Conservation (phyloP, 2,888 invertebrate genomes). For the Morpho helenor region DNA sequence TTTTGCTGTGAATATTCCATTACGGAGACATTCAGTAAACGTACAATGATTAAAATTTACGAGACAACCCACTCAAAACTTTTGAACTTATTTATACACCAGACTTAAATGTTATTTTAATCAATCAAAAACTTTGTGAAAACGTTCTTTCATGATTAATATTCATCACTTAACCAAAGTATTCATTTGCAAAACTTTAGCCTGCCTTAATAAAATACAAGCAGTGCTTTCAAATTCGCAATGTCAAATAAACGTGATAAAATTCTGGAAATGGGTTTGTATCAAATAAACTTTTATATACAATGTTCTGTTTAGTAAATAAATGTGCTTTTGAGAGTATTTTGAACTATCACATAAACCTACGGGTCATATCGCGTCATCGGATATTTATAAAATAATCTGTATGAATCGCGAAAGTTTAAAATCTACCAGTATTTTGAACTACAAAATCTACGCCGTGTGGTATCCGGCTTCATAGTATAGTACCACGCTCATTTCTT, state of each 20-base stretch:
- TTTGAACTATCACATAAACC: too few relatives aligned
- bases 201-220: conserved; percentile 12
- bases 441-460: too few relatives aligned
- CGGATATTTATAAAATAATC: too few relatives aligned
- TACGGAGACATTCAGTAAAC: not conserved
- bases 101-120: conserved; percentile 22
- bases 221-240: conserved; percentile 12
- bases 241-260: conserved; percentile 10
- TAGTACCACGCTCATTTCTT: too few relatives aligned
- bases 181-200: conserved; percentile 23
- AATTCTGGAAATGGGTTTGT: conserved; percentile 3
- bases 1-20: not conserved
- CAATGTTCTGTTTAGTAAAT: too few relatives aligned
- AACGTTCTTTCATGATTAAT: conserved; percentile 28
- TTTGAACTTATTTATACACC: conserved; percentile 12
- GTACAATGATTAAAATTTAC: conserved; percentile 10
- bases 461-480: too few relatives aligned
- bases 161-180: conserved; percentile 26
- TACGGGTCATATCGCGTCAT: too few relatives aligned
- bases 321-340: too few relatives aligned
- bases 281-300: too few relatives aligned
- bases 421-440: too few relatives aligned
- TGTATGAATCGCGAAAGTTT: too few relatives aligned
- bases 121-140: conserved; percentile 27
- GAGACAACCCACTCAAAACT: conserved; percentile 10